These are phyloP conservation scores for Sitophilus oryzae DNA, from an alignment of 1,140 invertebrate genomes.

Conservation along the genomic window DNA sequence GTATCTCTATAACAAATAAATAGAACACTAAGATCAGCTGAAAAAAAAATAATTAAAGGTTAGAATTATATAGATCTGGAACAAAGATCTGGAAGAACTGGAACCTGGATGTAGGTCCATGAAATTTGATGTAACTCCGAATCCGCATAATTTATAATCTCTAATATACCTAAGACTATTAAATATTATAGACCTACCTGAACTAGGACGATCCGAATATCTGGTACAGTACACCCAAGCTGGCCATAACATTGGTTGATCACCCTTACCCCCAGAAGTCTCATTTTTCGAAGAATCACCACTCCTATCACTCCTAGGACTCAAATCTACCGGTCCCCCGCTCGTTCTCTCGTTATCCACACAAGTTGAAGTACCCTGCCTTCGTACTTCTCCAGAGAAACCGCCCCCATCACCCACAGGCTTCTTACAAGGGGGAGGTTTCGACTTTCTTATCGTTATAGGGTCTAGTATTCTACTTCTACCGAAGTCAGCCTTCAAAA, in stretches of 20 bases:
- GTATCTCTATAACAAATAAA: no score
- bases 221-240: slow-evolving; percentile 95
- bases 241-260: slow-evolving; percentile 58
- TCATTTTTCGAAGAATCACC: slow-evolving; percentile 10
- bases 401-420: slow-evolving; percentile 35
- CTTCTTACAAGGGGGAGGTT: slow-evolving; percentile 31
- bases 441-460: slow-evolving; percentile 54
- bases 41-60: no score
- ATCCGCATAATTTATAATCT: no score
- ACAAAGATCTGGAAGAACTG: no score
- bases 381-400: slow-evolving; percentile 5
- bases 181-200: no score
- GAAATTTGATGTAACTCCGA: no score
- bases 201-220: slow-evolving; percentile 92
- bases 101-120: no score
- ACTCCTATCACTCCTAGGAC: slow-evolving; percentile 26
- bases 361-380: neutral
- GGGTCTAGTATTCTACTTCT: slow-evolving; percentile 61
- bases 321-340: slow-evolving; percentile 40
- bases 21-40: no score
- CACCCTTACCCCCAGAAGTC: slow-evolving; percentile 28
- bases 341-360: slow-evolving; percentile 15
- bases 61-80: no score
- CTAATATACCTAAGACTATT: no score
- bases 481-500: slow-evolving; percentile 84